Evolutionary conservation across 2,888 invertebrate species (phyloP), one percentile per base, ranked within the genome.

Genomic region (Lumbricus terrestris): DNA sequence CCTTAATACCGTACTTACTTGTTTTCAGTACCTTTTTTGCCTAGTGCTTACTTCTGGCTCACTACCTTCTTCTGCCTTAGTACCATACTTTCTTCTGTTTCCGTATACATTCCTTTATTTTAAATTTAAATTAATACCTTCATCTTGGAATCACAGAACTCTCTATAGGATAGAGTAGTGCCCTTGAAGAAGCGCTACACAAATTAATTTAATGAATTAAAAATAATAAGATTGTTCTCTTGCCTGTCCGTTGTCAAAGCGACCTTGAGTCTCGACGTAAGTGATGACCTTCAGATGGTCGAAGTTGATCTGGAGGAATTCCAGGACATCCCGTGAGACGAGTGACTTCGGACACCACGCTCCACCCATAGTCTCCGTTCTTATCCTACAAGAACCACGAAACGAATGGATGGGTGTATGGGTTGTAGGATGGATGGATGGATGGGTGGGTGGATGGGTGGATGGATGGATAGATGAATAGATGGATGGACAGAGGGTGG

Each of bases 261-360:
- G 69, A 69, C 69, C 69, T 69, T 69, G 69, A 13, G 69, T 69
- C n/a, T 69, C 69, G n/a, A 69, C 69, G n/a, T 69, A 69, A n/a
- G 69, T 69, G 69, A 69, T 69, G 69, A 69, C 69, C 69, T 69
- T 69, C 8, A 69, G 16, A 8, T n/a, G 69, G 13, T 69, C 69
- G n/a, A 69, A 69, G 69, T 69, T 69, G n/a, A 69, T 69, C 69
- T 69, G 69, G 69, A 69, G 69, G 69, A n/a, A 69, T 69, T 69
- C 69, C 8, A 69, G 69, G 69, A 69, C 69, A 69, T 69, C 69
- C 69, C n/a, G 29, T n/a, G 69, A 69, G 29, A 69, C 69, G 69
- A 69, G 69, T 69, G 69, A 69, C n/a, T 69, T 69, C 69, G 69
- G 69, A 69, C 69, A 69, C 69, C 69, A 69, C n/a, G 69, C 69